Evolutionary conservation across 2,888 invertebrate genomes (phyloP).

Genomic region (Megamerina dolium): DNA sequence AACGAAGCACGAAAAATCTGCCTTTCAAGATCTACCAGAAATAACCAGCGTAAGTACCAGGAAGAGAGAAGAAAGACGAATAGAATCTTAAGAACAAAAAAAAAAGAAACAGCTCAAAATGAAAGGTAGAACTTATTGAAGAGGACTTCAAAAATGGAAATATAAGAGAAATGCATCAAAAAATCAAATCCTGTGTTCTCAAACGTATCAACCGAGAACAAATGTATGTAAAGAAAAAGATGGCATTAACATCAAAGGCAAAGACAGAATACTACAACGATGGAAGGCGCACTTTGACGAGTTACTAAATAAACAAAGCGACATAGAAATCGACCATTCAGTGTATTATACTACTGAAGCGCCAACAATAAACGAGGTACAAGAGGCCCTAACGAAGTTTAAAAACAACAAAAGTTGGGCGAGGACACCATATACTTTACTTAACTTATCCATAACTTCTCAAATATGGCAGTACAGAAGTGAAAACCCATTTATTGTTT

Average conservation of each 20-base stretch:
- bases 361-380: neutral
- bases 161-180: slow-evolving; percentile 1
- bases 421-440: slow-evolving; percentile 1
- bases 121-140: neutral
- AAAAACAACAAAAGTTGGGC: slow-evolving; percentile 5
- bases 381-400: slow-evolving; percentile 1
- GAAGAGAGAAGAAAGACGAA: slow-evolving; percentile 1
- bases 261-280: slow-evolving; percentile 1
- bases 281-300: slow-evolving; percentile 1
- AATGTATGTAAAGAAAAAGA: slow-evolving; percentile 1
- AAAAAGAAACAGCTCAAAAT: neutral
- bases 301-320: slow-evolving; percentile 3
- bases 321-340: neutral
- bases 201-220: neutral
- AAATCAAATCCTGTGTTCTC: neutral
- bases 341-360: neutral
- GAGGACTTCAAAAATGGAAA: neutral
- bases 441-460: slow-evolving; percentile 4
- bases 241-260: neutral
- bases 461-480: slow-evolving; percentile 4
- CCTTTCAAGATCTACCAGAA: neutral
- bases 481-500: neutral
- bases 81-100: slow-evolving; percentile 1
- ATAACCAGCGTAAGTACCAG: neutral
- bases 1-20: neutral